Conservation (phyloP, 2,113 vertebrate genomes). For the Suricata suricatta region DNA sequence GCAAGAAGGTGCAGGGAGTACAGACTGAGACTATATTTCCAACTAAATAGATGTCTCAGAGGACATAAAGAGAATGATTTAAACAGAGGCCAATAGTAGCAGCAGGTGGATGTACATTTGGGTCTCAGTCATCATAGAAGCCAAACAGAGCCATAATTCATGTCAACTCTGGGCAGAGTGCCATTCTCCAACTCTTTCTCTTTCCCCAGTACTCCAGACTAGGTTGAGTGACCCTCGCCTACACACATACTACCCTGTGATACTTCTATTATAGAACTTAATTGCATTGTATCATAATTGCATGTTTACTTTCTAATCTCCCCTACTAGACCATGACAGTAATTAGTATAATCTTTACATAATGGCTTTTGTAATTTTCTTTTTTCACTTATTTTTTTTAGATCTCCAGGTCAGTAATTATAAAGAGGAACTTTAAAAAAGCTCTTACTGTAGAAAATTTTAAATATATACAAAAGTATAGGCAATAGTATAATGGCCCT, state of each 20-base stretch:
- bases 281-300: not conserved
- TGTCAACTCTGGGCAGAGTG: not conserved
- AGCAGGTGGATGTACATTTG: not conserved
- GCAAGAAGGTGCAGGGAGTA: not conserved
- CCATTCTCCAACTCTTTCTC: not conserved
- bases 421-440: not conserved
- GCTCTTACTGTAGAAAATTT: not conserved
- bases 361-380: not conserved
- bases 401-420: not conserved
- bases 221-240: not conserved
- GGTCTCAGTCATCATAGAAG: not conserved
- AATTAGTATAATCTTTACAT: constrained; percentile 18
- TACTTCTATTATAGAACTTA: not conserved
- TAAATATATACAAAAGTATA: not conserved
- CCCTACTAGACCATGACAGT: not conserved
- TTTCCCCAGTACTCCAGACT: not conserved
- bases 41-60: not conserved
- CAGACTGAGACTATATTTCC: not conserved
- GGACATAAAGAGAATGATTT: not conserved
- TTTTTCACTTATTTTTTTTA: not conserved
- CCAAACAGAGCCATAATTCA: not conserved
- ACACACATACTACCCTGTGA: not conserved
- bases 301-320: not conserved
- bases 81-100: not conserved
- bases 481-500: not conserved